These are phyloP conservation scores for Scaptomyza pallida DNA, from an alignment of 1,140 invertebrate species.

Conservation along the genomic window DNA sequence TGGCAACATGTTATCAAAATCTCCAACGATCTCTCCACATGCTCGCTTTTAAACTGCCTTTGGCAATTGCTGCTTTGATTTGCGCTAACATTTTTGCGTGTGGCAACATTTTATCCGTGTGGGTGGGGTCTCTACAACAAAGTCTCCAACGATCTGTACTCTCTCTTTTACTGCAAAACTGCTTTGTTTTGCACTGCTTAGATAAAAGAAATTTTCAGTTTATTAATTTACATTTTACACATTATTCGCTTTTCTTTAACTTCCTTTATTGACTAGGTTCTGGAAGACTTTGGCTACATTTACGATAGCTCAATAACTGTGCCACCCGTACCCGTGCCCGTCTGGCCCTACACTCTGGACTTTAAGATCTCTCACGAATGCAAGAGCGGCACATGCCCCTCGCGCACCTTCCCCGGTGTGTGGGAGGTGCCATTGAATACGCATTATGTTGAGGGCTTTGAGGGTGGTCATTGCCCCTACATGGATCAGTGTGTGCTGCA, in stretches of 20 bases:
- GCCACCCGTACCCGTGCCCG: constrained; percentile 91
- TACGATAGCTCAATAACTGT: constrained; percentile 96
- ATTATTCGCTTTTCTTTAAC: too few species aligned
- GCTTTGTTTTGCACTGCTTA: not conserved
- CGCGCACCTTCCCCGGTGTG: constrained; percentile 94
- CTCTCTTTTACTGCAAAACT: not conserved
- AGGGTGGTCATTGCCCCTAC: constrained; percentile 96
- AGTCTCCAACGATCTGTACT: too few species aligned
- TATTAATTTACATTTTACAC: too few species aligned
- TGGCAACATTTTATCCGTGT: too few species aligned
- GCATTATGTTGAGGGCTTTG: constrained; percentile 94
- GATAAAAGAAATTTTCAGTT: not conserved
- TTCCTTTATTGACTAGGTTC: constrained; percentile 85
- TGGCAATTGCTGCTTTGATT: too few species aligned
- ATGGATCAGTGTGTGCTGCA: constrained; percentile 96
- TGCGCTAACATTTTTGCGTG: too few species aligned
- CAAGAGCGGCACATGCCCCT: constrained; percentile 95
- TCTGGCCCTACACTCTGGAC: constrained; percentile 97
- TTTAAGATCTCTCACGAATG: constrained; percentile 96
- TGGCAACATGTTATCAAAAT: too few species aligned
- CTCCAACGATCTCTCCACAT: too few species aligned
- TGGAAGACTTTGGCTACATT: constrained; percentile 95
- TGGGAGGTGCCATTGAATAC: constrained; percentile 98
- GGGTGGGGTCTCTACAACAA: too few species aligned
- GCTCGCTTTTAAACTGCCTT: too few species aligned